Conservation (phyloP, 2,113 vertebrate genomes). For the Propithecus coquereli region DNA sequence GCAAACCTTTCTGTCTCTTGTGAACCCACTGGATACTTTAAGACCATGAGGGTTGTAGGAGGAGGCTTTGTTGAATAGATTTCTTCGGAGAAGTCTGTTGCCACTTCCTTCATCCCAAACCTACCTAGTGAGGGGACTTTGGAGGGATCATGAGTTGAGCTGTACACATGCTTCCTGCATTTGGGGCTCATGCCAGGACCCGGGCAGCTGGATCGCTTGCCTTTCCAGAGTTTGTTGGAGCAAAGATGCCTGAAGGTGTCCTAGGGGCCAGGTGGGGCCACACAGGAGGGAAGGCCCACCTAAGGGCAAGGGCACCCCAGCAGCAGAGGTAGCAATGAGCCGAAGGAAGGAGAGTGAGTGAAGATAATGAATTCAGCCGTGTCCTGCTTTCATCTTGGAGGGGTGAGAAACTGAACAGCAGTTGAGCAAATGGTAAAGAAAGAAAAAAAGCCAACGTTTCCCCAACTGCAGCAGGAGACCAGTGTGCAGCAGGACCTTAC, state of each 20-base stretch:
- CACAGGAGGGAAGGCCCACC: not conserved
- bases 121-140: not conserved
- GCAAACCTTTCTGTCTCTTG: not conserved
- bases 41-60: not conserved
- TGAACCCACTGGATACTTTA: not conserved
- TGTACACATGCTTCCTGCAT: not conserved
- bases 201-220: not conserved
- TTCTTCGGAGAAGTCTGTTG: not conserved
- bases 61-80: not conserved
- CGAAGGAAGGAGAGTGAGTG: not conserved
- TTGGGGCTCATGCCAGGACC: not conserved
- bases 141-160: not conserved
- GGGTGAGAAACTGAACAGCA: not conserved
- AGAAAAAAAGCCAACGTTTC: not conserved
- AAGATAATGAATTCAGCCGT: not conserved
- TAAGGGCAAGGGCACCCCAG: not conserved
- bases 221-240: not conserved
- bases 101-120: not conserved
- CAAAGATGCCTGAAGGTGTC: not conserved
- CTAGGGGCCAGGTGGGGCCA: not conserved
- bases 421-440: not conserved
- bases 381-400: not conserved
- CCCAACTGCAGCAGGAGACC: too few species aligned
- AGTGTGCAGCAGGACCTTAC: accelerated
- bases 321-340: not conserved